Conservation (phyloP, 2,888 invertebrate genomes). For the Amiota mariae region DNA sequence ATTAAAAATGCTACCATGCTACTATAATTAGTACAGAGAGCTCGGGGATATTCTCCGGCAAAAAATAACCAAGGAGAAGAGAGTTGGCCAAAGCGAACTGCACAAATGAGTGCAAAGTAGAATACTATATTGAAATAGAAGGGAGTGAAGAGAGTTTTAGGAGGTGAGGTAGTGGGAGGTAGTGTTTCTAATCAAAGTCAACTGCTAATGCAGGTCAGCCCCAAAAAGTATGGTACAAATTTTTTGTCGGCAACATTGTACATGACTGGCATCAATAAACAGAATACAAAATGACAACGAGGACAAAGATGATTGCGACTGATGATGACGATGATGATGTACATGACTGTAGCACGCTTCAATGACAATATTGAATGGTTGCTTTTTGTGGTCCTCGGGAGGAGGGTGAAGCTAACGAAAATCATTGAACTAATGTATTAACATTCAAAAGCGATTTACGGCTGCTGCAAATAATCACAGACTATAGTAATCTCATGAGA, state of each 20-base stretch:
- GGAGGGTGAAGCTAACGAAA: conserved; percentile 42
- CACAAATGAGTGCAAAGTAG: too few relatives aligned
- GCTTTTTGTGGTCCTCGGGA: neutral
- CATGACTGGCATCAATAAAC: conserved; percentile 64
- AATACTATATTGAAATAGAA: too few relatives aligned
- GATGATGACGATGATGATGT: conserved; percentile 14
- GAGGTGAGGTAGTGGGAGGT: too few relatives aligned
- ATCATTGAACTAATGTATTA: conserved; percentile 51
- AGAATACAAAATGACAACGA: conserved; percentile 44
- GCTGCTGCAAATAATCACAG: conserved; percentile 27
- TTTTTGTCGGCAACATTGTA: conserved; percentile 39
- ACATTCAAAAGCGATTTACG: conserved; percentile 49
- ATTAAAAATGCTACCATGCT: conserved; percentile 15
- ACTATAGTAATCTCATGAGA: conserved; percentile 3
- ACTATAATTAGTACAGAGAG: conserved; percentile 13
- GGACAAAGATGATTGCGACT: conserved; percentile 42
- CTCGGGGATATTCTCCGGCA: neutral
- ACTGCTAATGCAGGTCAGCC: conserved; percentile 29
- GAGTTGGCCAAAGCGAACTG: too few relatives aligned
- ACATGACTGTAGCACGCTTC: conserved; percentile 20
- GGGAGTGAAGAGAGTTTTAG: too few relatives aligned
- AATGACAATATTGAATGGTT: conserved; percentile 11
- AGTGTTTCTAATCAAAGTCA: too few relatives aligned
- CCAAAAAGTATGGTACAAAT: conserved; percentile 18
- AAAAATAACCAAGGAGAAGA: too few relatives aligned